A percentile compares a stretch with the other conserved stretches of the same genome.
These are phyloP conservation scores for Seriola aureovittata DNA, from an alignment of 2,113 vertebrate species.

Conservation along the genomic window DNA sequence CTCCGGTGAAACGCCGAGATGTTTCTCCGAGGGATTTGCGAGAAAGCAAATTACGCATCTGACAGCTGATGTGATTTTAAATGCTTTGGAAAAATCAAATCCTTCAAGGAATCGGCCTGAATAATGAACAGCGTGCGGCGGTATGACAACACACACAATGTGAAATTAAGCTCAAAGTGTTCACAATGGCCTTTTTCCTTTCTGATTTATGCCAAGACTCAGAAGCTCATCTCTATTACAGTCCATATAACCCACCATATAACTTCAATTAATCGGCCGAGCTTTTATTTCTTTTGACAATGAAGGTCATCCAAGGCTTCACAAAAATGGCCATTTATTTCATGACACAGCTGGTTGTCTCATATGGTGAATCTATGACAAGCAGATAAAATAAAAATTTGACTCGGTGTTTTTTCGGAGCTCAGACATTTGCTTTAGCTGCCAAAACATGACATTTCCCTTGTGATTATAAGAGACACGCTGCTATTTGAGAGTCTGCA, in stretches of 20 bases:
- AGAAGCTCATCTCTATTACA: constrained; percentile 7
- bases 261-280: background rate
- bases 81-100: constrained; percentile 31
- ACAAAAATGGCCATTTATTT: constrained; percentile 15
- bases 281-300: constrained; percentile 23
- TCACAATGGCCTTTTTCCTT: background rate
- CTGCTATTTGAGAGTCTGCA: constrained; percentile 22
- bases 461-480: constrained; percentile 14
- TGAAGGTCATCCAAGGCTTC: constrained; percentile 29
- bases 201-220: constrained; percentile 15
- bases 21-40: constrained; percentile 45
- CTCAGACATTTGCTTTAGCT: constrained; percentile 26
- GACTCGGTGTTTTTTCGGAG: background rate
- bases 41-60: constrained; percentile 42
- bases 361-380: constrained; percentile 6
- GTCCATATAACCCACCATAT: constrained; percentile 15
- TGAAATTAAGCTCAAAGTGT: constrained; percentile 35
- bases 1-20: constrained; percentile 6
- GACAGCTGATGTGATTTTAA: constrained; percentile 55
- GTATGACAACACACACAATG: constrained; percentile 24
- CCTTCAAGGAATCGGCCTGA: constrained; percentile 37
- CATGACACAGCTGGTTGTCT: constrained; percentile 22
- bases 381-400: constrained; percentile 44
- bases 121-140: constrained; percentile 13
- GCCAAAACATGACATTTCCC: constrained; percentile 43